Base-by-base conservation (phyloP, 2,113 vertebrate species). In the Triplophysa tibetana region DNA sequence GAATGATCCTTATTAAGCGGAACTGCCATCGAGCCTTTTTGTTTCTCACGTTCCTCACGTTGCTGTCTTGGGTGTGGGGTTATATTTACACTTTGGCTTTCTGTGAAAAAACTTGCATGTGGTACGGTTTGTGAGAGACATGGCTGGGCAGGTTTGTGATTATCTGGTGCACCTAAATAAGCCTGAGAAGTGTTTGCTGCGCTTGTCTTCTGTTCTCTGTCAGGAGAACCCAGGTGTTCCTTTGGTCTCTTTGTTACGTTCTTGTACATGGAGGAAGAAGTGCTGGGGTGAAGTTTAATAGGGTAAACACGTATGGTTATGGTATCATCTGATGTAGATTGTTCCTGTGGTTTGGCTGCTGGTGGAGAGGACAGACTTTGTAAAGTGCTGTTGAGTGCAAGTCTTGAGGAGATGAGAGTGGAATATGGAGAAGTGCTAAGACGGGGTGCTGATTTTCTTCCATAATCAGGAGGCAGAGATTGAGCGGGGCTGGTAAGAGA, bases 361-460 rank as follows among this genome's bases (percentile, higher is more conserved):
- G 82, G 26, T 77, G 82, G 58, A 87, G 85, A 64, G 86, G 79
- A 8, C 78, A 13, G 29, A 21, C 23, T 38, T 19, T 60, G 79
- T 54, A 67, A 75, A 75, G 61, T 23, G 78, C 85, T 85, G 82
- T 84, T 11, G 29, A 84, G 77, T 64, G 85, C 24, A 72, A 83
- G 82, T 77, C 90, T 84, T 62, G 65, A 63, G 11, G 92, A 91
- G 68, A 87, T 87, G 2, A 93, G 90, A 17, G 85, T 86, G 33
- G 89, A 88, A 82, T 93, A 93, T 21, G 92, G 92, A 38, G 92
- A 87, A 21, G 84, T 84, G 66, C 90, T 91, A 6, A 91, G 88
- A 56, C 86, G 88, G 70, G 82, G 69, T 29, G 83, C 86, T 70
- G 89, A 89, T 60, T 81, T 82, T 73, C 74, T 85, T 76, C 83